Base-by-base conservation (phyloP, 2,797 vertebrate genomes). In the Emys orbicularis region DNA sequence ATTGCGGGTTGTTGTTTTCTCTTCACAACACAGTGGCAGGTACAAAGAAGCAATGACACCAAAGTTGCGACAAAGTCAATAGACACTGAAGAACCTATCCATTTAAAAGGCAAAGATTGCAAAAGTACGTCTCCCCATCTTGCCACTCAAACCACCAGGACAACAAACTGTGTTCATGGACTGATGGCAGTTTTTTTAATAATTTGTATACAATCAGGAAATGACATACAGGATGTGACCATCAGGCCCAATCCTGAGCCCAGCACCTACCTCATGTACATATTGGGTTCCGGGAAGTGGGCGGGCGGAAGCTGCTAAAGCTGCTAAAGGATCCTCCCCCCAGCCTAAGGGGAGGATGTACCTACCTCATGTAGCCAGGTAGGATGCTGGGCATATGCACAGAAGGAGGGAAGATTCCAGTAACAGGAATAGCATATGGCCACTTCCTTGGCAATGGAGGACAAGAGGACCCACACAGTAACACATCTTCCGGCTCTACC, bases 81-180 rank as follows among this genome's bases (percentile, higher is more conserved):
- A 89, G 13, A 0, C 68, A 13, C 2, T 77, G 76, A 25, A 87
- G 37, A 61, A 84, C 74, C 5, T 13, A 12, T 8, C 94, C 2
- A 31, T 88, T 90, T 86, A 81, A 90, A 88, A 87, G 68, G 37
- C 11, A 79, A 91, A 92, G 74, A 65, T 8, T 74, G 34, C 19
- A 61, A 50, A 85, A 44, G 18, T 74, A 3, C 15, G 50, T 54
- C 56, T 31, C 4, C 90, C 29, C 21, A 3, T 77, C 86, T 89
- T 77, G 8, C 52, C 54, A 79, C 61, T 91, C 50, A 94, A 79
- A 81, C 19, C 15, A 82, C 41, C 8, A 56, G 23, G 90, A 90
- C 0, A 0, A 53, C 21, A 83, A 65, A 76, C 49, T 0, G 1
- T 16, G 41, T 49, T 49, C 74, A 8, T 16, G 27, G 44, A 8